Percentiles rank a stretch among this genome's conserved stretches.
Evolutionary conservation across 2,113 vertebrate species (phyloP).

Genomic region (Anguilla rostrata): DNA sequence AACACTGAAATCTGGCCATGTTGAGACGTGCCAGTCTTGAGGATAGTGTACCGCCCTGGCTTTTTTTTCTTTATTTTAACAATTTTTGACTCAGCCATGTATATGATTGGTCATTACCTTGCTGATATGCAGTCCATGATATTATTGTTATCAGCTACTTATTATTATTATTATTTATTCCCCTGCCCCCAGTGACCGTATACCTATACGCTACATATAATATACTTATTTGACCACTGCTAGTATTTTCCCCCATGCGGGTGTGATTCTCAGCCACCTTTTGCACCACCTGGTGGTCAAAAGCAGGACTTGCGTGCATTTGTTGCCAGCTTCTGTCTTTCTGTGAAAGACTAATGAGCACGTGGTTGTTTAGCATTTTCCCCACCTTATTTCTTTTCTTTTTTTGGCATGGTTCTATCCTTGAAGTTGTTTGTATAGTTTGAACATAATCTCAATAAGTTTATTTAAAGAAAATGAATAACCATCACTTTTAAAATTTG

Average conservation of each 20-base stretch:
- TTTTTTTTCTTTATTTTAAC: not conserved
- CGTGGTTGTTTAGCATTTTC: slow-evolving; percentile 63
- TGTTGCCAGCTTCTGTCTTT: slow-evolving; percentile 81
- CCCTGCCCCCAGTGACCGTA: not conserved
- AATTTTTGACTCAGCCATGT: not conserved
- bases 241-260: not conserved
- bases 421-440: slow-evolving; percentile 61
- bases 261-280: not conserved
- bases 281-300: slow-evolving; percentile 16
- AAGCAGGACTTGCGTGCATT: slow-evolving; percentile 70
- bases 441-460: slow-evolving; percentile 39
- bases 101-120: not conserved
- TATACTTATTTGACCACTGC: not conserved
- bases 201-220: not conserved
- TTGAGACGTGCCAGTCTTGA: not conserved
- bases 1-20: not conserved
- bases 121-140: not conserved
- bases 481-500: slow-evolving; percentile 69
- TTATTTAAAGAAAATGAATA: slow-evolving; percentile 52
- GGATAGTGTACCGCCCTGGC: not conserved
- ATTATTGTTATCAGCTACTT: not conserved
- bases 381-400: slow-evolving; percentile 37
- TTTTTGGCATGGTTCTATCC: slow-evolving; percentile 58
- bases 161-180: slow-evolving; percentile 20
- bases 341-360: slow-evolving; percentile 85